phyloP scores from a whole-genome alignment of 1,140 invertebrate genomes.

The Ips typographus region DNA sequence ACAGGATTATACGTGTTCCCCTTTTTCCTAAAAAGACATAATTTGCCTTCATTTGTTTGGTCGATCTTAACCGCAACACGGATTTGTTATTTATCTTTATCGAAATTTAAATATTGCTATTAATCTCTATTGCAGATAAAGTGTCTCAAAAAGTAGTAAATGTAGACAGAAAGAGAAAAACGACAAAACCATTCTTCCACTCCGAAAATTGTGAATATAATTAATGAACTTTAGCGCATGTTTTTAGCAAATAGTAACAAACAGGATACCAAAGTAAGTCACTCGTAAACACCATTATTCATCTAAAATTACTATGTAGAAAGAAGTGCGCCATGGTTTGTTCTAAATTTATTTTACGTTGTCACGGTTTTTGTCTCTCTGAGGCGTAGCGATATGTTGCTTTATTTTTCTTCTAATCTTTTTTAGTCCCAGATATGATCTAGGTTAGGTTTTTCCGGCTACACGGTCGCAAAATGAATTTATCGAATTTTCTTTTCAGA shows the following conservation, averaged over 20 bases:
- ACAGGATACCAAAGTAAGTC: conserved; percentile 22
- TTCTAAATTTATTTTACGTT: conserved; percentile 34
- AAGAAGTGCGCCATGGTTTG: conserved; percentile 16
- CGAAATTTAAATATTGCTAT: conserved; percentile 9
- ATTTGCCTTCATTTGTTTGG: conserved; percentile 22
- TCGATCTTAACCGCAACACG: conserved; percentile 6
- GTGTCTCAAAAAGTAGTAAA: too few species aligned
- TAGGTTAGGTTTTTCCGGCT: conserved; percentile 29
- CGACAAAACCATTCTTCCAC: too few species aligned
- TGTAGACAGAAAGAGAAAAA: too few species aligned
- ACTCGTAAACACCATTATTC: conserved; percentile 25
- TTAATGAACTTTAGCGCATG: too few species aligned
- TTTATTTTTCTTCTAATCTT: conserved; percentile 36
- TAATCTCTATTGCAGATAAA: too few species aligned
- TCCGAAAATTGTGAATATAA: too few species aligned
- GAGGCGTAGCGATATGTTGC: conserved; percentile 31
- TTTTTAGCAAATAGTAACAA: neutral
- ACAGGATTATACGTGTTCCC: conserved; percentile 25
- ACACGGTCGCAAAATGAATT: conserved; percentile 26
- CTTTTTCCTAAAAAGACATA: conserved; percentile 26
- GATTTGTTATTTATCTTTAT: conserved; percentile 3
- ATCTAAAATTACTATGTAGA: conserved; percentile 29
- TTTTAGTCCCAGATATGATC: conserved; percentile 29
- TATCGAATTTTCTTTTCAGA: conserved; percentile 28
- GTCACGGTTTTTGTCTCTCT: conserved; percentile 32